These are phyloP conservation scores for Drosophila gunungcola DNA, from an alignment of 1,140 invertebrate species.

Conservation along the genomic window DNA sequence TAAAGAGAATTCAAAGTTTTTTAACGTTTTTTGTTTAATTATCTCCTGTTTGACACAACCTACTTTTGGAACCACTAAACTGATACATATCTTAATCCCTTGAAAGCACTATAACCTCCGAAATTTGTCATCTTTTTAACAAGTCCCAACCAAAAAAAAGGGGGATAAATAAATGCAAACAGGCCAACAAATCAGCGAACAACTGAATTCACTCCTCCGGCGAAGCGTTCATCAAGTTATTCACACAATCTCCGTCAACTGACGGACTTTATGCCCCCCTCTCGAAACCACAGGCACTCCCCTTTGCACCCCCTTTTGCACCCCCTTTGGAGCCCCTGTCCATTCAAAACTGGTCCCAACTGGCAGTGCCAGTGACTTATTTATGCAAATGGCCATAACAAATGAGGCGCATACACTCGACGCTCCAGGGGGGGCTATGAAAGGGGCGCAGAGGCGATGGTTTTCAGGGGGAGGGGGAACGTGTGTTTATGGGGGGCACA, in stretches of 20 bases:
- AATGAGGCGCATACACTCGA: conserved; percentile 73
- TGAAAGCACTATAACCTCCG: conserved; percentile 24
- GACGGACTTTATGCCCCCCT: background rate
- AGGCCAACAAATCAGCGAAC: conserved; percentile 37
- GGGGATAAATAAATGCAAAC: conserved; percentile 32
- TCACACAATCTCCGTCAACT: conserved; percentile 67
- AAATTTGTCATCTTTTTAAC: conserved; percentile 42
- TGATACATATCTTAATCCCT: conserved; percentile 3
- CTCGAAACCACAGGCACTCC: background rate
- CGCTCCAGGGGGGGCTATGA: conserved; percentile 5
- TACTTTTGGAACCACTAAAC: background rate
- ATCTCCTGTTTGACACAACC: background rate
- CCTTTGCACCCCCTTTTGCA: background rate
- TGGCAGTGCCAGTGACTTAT: conserved; percentile 77
- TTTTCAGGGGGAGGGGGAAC: background rate
- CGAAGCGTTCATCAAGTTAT: conserved; percentile 75
- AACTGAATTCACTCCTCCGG: conserved; percentile 10
- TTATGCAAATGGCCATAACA: conserved; percentile 82
- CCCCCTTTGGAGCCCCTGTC: background rate
- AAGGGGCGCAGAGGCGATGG: background rate
- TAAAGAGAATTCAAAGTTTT: background rate
- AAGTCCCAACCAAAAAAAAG: conserved; percentile 1
- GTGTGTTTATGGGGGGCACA: background rate
- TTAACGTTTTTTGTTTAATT: background rate
- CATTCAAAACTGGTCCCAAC: conserved; percentile 45